These are phyloP conservation scores for roundworm (Caenorhabditis elegans) DNA, from an alignment of 1,140 invertebrate species.

Conservation along the genomic window DNA sequence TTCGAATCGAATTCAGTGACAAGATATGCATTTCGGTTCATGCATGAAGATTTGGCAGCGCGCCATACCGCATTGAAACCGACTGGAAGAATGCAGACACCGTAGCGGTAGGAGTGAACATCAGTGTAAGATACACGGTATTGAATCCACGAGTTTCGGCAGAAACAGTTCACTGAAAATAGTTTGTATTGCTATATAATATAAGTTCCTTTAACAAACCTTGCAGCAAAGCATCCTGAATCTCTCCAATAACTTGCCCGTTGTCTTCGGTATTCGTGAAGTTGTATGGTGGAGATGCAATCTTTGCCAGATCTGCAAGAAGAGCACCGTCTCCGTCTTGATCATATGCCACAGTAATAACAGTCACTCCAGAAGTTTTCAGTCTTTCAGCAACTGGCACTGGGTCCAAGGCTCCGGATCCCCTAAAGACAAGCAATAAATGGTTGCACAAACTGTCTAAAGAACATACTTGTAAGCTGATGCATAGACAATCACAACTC, in stretches of 20 bases:
- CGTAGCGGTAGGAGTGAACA: not conserved
- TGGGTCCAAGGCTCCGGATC: not conserved
- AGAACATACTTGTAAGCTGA: not conserved
- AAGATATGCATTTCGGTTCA: not conserved
- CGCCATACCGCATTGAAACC: not conserved
- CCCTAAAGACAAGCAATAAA: not conserved
- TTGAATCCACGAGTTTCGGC: not conserved
- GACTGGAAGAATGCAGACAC: not conserved
- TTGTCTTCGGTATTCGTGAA: not conserved
- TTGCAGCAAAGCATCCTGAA: not conserved
- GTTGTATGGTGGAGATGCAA: not conserved
- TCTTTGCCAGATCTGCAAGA: not conserved
- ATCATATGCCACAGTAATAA: not conserved
- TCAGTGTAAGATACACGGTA: not conserved
- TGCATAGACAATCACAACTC: not conserved
- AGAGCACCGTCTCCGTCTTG: not conserved
- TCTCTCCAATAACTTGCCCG: not conserved
- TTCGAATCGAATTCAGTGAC: not conserved
- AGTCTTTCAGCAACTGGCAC: not conserved
- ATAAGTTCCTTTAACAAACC: not conserved
- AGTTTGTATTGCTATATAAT: too few species aligned
- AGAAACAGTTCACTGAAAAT: constrained; percentile 8
- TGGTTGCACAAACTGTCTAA: not conserved
- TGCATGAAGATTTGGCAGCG: not conserved
- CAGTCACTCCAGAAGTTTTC: not conserved